Conservation (phyloP, 2,888 invertebrate species). For the Eupithecia pulchellata region DNA sequence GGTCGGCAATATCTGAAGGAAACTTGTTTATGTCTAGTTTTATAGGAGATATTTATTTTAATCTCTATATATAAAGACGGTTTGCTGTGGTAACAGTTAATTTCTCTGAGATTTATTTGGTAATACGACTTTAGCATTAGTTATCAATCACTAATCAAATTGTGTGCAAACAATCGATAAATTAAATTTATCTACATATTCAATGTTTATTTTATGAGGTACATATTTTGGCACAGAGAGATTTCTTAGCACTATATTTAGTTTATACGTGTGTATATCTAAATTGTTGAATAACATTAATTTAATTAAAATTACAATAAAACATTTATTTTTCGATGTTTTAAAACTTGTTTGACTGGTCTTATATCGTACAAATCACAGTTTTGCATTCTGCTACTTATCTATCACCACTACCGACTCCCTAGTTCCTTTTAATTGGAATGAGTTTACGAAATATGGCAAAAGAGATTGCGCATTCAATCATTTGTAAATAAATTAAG, state of each 20-base stretch:
- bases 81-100: neutral
- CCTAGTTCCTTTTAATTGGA: constrained; percentile 75
- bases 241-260: constrained; percentile 81
- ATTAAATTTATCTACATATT: constrained; percentile 77
- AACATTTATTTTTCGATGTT: constrained; percentile 83
- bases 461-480: constrained; percentile 52
- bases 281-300: constrained; percentile 69
- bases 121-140: constrained; percentile 43
- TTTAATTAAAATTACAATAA: constrained; percentile 70
- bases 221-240: constrained; percentile 93
- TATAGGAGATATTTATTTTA: neutral
- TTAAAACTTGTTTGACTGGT: constrained; percentile 84
- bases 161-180: constrained; percentile 71
- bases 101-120: neutral
- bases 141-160: constrained; percentile 64
- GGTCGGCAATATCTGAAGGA: neutral
- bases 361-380: constrained; percentile 84
- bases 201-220: constrained; percentile 88
- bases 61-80: neutral
- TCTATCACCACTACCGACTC: constrained; percentile 79
- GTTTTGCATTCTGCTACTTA: constrained; percentile 83
- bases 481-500: neutral
- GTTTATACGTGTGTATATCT: constrained; percentile 80
- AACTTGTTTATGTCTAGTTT: neutral
- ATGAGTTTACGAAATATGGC: constrained; percentile 79